These are phyloP conservation scores for Eueides isabella DNA, from an alignment of 1,140 invertebrate genomes.

Conservation along the genomic window DNA sequence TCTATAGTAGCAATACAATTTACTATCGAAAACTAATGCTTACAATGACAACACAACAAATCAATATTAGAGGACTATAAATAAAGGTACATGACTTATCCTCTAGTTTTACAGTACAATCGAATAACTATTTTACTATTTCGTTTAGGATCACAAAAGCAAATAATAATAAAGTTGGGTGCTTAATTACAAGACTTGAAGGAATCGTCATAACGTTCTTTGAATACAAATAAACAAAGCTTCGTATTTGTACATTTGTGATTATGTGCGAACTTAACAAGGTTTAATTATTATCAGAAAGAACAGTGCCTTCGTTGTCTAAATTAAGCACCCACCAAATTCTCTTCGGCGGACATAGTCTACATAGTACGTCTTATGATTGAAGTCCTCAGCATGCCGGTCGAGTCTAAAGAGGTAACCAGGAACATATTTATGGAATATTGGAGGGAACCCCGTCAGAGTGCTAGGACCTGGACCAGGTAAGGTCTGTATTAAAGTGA, in stretches of 20 bases:
- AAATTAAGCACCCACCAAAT: slow-evolving; percentile 80
- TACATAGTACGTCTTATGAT: slow-evolving; percentile 78
- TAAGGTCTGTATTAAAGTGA: slow-evolving; percentile 59
- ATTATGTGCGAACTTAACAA: slow-evolving; percentile 16
- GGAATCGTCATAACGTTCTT: slow-evolving; percentile 62
- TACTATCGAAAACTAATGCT: slow-evolving; percentile 20
- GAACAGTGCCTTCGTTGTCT: slow-evolving; percentile 56
- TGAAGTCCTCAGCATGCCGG: slow-evolving; percentile 75
- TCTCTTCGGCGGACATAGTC: slow-evolving; percentile 78
- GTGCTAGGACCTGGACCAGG: slow-evolving; percentile 65
- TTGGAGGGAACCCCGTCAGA: slow-evolving; percentile 71
- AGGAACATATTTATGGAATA: slow-evolving; percentile 75
- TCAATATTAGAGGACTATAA: slow-evolving; percentile 20
- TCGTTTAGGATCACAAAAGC: slow-evolving; percentile 47
- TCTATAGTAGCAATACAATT: not conserved
- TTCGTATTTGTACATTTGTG: slow-evolving; percentile 26
- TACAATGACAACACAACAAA: slow-evolving; percentile 28
- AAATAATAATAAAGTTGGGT: slow-evolving; percentile 71
- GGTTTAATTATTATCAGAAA: slow-evolving; percentile 33
- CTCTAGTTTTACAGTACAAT: slow-evolving; percentile 19
- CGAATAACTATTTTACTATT: slow-evolving; percentile 36
- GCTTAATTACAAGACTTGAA: slow-evolving; percentile 74
- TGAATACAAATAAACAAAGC: slow-evolving; percentile 38
- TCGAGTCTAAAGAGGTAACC: slow-evolving; percentile 71
- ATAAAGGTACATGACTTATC: not conserved